Evolutionary conservation across 2,797 vertebrate genomes (phyloP).

Genomic region (Enteromius unitaeniatus): DNA sequence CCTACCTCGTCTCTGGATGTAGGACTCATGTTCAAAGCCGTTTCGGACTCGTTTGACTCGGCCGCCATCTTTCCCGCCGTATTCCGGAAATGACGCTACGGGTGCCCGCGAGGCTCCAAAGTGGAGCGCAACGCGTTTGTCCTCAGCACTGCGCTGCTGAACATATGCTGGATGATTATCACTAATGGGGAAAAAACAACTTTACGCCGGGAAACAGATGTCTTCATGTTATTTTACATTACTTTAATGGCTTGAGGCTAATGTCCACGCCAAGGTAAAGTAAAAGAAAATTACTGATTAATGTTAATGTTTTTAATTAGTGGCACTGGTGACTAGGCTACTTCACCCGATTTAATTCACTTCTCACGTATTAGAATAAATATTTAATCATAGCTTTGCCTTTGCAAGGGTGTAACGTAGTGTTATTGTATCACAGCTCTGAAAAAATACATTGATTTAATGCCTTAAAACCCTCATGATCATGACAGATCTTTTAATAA

Average conservation of each 20-base stretch:
- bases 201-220: constrained; percentile 1
- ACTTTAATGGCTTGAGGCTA: not conserved
- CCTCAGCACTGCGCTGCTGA: not conserved
- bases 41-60: constrained; percentile 52
- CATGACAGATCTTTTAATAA: too few relatives aligned
- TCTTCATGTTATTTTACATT: constrained; percentile 9
- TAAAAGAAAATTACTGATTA: not conserved
- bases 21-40: constrained; percentile 44
- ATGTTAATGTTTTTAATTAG: not conserved
- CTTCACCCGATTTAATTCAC: not conserved
- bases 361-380: not conserved
- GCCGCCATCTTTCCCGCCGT: constrained; percentile 63
- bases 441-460: too few relatives aligned
- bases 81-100: constrained; percentile 59
- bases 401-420: not conserved
- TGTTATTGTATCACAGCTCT: too few relatives aligned
- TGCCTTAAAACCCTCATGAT: too few relatives aligned
- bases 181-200: not conserved
- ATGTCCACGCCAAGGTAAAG: not conserved
- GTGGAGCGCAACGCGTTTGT: constrained; percentile 37
- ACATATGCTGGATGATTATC: constrained; percentile 4
- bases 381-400: not conserved
- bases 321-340: not conserved
- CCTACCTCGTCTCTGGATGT: constrained; percentile 55
- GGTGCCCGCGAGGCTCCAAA: constrained; percentile 4